phyloP scores from a whole-genome alignment of 1,140 invertebrate species.

The silkworm (Bombyx mori) region ASM3026992v2 NC_085117.1:13710001-13710500 shows the following conservation, averaged over 20 bases:
- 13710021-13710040: slow-evolving; percentile 39
- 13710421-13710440: slow-evolving; percentile 22
- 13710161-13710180: slow-evolving; percentile 5
- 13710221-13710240: slow-evolving; percentile 8
- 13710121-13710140: neutral
- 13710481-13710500: slow-evolving; percentile 1
- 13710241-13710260: slow-evolving; percentile 13
- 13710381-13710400: slow-evolving; percentile 43
- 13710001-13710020: slow-evolving; percentile 41
- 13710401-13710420: slow-evolving; percentile 35
- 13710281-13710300: slow-evolving; percentile 15
- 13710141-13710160: too few species aligned
- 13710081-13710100: slow-evolving; percentile 13
- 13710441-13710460: slow-evolving; percentile 4
- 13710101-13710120: neutral
- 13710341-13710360: slow-evolving; percentile 23
- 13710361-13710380: slow-evolving; percentile 35
- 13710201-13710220: neutral
- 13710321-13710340: slow-evolving; percentile 34
- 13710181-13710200: slow-evolving; percentile 3
- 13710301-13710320: slow-evolving; percentile 35
- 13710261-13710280: slow-evolving; percentile 7
- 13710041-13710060: slow-evolving; percentile 22
- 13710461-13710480: slow-evolving; percentile 3
- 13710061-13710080: slow-evolving; percentile 26